These are phyloP conservation scores for Protobothrops flavoviridis DNA, from an alignment of 2,113 vertebrate genomes.

Conservation along the genomic window DNA sequence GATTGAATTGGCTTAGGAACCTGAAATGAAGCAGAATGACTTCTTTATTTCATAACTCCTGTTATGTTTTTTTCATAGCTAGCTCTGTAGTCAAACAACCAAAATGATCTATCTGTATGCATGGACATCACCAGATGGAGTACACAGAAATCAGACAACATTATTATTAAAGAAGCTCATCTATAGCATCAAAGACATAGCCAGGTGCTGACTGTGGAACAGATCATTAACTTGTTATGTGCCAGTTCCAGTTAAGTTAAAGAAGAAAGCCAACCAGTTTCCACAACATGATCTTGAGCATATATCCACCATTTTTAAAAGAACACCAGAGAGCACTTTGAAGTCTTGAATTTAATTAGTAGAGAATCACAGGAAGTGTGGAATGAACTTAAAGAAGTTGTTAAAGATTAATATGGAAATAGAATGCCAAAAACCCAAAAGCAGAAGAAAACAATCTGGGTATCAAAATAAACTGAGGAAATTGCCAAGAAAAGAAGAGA, in stretches of 20 bases:
- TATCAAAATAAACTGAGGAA: background rate
- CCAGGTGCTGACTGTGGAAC: background rate
- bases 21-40: background rate
- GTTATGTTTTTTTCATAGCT: background rate
- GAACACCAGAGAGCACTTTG: background rate
- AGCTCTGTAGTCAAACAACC: background rate
- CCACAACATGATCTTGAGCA: background rate
- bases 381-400: background rate
- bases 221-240: background rate
- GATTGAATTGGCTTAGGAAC: slow-evolving; percentile 18
- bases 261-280: background rate
- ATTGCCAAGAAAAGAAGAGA: background rate
- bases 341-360: background rate
- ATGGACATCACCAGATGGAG: background rate
- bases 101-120: background rate
- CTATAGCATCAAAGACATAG: background rate
- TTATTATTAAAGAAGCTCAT: background rate
- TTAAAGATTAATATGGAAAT: background rate
- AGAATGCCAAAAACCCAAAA: background rate
- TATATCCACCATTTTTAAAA: background rate
- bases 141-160: background rate
- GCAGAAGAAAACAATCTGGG: background rate
- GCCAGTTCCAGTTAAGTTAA: background rate
- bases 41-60: background rate
- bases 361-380: background rate